phyloP scores from a whole-genome alignment of 2,797 vertebrate genomes.

The Adrianichthys oophorus region DNA sequence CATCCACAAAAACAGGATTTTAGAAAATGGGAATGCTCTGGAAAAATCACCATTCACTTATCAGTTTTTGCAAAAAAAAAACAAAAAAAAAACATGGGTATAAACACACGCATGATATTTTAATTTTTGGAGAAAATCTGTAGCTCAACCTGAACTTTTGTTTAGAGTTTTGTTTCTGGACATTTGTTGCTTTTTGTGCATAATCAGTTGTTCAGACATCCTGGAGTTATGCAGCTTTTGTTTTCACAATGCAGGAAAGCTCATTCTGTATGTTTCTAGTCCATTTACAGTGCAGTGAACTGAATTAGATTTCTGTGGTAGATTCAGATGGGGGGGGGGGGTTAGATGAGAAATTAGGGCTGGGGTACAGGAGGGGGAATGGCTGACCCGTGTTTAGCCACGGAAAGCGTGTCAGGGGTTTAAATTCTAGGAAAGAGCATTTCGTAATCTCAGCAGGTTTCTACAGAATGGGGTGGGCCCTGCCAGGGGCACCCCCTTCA shows the following conservation, averaged over 20 bases:
- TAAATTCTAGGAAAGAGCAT: constrained; percentile 60
- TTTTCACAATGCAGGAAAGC: not conserved
- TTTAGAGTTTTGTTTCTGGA: not conserved
- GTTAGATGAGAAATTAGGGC: constrained; percentile 32
- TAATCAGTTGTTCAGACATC: not conserved
- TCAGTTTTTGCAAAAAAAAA: too few relatives aligned
- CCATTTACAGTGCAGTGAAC: constrained; percentile 24
- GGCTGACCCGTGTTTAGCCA: constrained; percentile 54
- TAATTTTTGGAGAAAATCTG: too few relatives aligned
- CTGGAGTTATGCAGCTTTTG: not conserved
- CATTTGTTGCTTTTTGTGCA: constrained; percentile 5
- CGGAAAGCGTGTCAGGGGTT: constrained; percentile 66
- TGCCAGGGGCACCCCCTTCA: constrained; percentile 29
- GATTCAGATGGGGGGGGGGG: constrained; percentile 5
- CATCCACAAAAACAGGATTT: too few relatives aligned
- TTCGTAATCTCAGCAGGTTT: constrained; percentile 68
- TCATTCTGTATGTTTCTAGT: constrained; percentile 9
- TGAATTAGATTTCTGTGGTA: constrained; percentile 15
- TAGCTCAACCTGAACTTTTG: constrained; percentile 36
- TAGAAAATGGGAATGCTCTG: too few relatives aligned
- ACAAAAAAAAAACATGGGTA: too few relatives aligned
- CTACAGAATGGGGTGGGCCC: constrained; percentile 15
- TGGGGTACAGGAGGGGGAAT: constrained; percentile 21
- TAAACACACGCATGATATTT: too few relatives aligned
- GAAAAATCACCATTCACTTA: too few relatives aligned